Base-by-base conservation (phyloP, 1,140 invertebrate species). In the Condylostylus longicornis region DNA sequence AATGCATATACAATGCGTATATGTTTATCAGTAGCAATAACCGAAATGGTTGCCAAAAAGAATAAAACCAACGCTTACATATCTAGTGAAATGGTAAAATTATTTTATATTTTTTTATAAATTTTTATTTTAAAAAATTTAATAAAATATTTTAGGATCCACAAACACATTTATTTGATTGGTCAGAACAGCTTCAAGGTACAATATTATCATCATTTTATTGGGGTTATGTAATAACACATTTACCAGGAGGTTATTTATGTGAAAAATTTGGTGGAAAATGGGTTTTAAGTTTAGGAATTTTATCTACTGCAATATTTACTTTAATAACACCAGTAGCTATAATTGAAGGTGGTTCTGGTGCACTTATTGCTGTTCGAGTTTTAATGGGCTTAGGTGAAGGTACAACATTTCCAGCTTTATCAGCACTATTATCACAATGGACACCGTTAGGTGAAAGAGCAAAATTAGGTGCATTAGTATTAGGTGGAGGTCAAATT, bases 1-100 rank as follows among this genome's bases (percentile, higher is more conserved):
- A 87, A 83, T 53, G 79, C 88, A 1, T 93, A 91, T 54, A 79
- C 83, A 9, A 82, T 93, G 78, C 68, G 88, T 18, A 79, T 87
- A 2, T 85, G 82, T 47, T 66, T 94, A 5, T 89, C 83, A 44
- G 74, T 93, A 18, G 84, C 87, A 4, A 89, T 94, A 45, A 89
- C 88, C 10, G 81, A 86, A 49, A 89, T 94, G 82, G 79, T 75
- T 2, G 6, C 54, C 0, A 55, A 54, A 18, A 47, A 36, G 28
- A 58, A 62, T 22, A 18, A 21, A 5, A 42, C 53, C 29, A 42
- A 42, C 1, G 37, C 41, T 6, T 33, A 18, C 23, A 25, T 7
- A 8, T n/a, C 23, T 8, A 8, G n/a, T 25, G 7, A 25, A 8
- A 25, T 25, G 23, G n/a, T 25, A 25, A n/a, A 25, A 8, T 8